Evolutionary conservation across 2,113 vertebrate species (phyloP), one percentile per base, ranked within the genome.

Genomic region (Ondatra zibethicus): DNA sequence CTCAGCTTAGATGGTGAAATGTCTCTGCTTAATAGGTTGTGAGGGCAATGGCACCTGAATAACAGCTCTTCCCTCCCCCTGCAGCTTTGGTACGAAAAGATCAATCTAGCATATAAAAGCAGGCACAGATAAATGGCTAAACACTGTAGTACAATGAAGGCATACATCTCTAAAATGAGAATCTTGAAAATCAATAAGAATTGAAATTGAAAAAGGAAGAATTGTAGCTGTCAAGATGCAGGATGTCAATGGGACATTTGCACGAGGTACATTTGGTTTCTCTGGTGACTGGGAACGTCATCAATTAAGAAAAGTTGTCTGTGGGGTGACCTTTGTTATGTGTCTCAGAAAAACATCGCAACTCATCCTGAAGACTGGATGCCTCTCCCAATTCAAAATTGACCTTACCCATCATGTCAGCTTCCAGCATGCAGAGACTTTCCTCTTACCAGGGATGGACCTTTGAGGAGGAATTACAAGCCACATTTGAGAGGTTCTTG

Each of bases 141-240:
- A 97, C 94, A 97, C 96, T 95, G 96, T 98, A 97, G 97, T 96
- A 97, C 98, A 97, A 87, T 98, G 98, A 98, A 97, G 88, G 96
- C 87, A 97, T 98, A 97, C 93, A 98, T 98, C 98, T 98, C 97
- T 81, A 92, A 98, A 98, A 98, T 97, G 97, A 98, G 96, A 91
- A 94, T 96, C 97, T 98, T 97, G 95, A 98, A 98, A 98, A 98
- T 98, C 98, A 98, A 98, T 98, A 96, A 97, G 98, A 98, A 98
- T 90, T 98, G 98, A 98, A 98, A 98, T 98, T 97, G 98, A 96
- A 98, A 98, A 98, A 97, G 97, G 97, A 98, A 97, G 97, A 98
- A 97, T 94, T 98, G 97, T 93, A 91, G 94, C 93, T 98, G 96
- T 98, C 98, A 95, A 89, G 91, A 65, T 96, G 72, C 84, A 94